Percentiles rank a stretch among this genome's conserved stretches.
Evolutionary conservation across 2,113 vertebrate genomes (phyloP).

Genomic region (Nycticebus coucang): DNA sequence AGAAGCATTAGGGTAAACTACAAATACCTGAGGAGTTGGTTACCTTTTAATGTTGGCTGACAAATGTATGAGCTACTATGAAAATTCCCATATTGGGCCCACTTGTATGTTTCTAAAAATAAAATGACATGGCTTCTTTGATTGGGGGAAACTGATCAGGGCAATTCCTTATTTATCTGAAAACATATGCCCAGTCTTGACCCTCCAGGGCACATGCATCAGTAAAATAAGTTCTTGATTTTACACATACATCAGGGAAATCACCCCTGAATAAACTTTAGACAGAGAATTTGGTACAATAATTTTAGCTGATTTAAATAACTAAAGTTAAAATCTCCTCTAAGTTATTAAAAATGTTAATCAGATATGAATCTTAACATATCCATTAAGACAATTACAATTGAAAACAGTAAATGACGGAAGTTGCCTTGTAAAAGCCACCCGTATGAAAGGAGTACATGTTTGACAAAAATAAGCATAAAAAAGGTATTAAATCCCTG

Average conservation of each 20-base stretch:
- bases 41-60: slow-evolving; percentile 81
- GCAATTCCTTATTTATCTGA: slow-evolving; percentile 63
- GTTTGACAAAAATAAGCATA: slow-evolving; percentile 90
- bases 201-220: slow-evolving; percentile 59
- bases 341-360: slow-evolving; percentile 84
- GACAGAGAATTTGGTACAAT: slow-evolving; percentile 77
- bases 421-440: slow-evolving; percentile 90
- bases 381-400: slow-evolving; percentile 86
- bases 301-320: slow-evolving; percentile 80
- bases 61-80: slow-evolving; percentile 79
- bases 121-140: slow-evolving; percentile 80
- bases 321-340: slow-evolving; percentile 81
- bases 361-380: slow-evolving; percentile 86
- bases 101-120: slow-evolving; percentile 76
- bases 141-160: slow-evolving; percentile 69
- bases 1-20: slow-evolving; percentile 85
- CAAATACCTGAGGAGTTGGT: slow-evolving; percentile 90
- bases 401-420: slow-evolving; percentile 86
- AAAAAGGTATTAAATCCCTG: slow-evolving; percentile 92
- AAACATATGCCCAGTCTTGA: slow-evolving; percentile 58
- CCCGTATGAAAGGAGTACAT: slow-evolving; percentile 91
- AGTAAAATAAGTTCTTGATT: slow-evolving; percentile 78
- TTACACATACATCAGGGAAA: slow-evolving; percentile 80
- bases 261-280: slow-evolving; percentile 71
- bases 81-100: slow-evolving; percentile 71